Evolutionary conservation across 2,888 invertebrate species (phyloP), one percentile per base, ranked within the genome.

Genomic region (Acanthosepion esculentum): DNA sequence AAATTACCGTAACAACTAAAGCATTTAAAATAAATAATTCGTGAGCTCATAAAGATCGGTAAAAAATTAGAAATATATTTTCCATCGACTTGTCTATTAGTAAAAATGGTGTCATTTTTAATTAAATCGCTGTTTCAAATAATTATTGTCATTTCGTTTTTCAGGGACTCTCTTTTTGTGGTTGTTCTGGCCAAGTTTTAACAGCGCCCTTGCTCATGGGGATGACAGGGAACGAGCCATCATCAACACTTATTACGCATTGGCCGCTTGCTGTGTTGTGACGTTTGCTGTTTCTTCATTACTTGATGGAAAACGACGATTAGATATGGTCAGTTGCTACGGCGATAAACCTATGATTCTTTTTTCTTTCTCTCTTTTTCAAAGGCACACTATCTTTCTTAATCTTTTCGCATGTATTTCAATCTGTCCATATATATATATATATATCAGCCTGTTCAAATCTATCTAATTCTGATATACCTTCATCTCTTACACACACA

Each of bases 101-200:
- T 41, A 41, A 41, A 41, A 41, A 41, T 41, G 41, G 41, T 41
- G 41, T 41, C 41, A 41, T 1, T 3, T 41, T 41, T 41, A 41
- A 41, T 41, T 41, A 41, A 41, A 41, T 41, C 41, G 3, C 41
- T 41, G 4, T 55, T 55, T 55, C 20, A 4, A 15, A 55, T 23
- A 6, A 59, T 55, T 55, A 5, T 92, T 6, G 29, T 78, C 18
- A 15, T 23, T 20, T 15, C 26, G 3, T 23, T 94, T 94, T 95
- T 0, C 97, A 99, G 99, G 99, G 95, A 99, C 99, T 1, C 97
- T 99, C 94, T 99, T 99, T 97, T 98, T 99, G 93, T 99, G 99
- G 99, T 98, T 99, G 95, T 99, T 98, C 98, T 99, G 99, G 99
- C 99, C 99, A 0, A 99, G 99, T 95, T 99, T 99, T 98, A 99